phyloP scores from a whole-genome alignment of 2,797 vertebrate species.

The Phataginus tricuspis region DNA sequence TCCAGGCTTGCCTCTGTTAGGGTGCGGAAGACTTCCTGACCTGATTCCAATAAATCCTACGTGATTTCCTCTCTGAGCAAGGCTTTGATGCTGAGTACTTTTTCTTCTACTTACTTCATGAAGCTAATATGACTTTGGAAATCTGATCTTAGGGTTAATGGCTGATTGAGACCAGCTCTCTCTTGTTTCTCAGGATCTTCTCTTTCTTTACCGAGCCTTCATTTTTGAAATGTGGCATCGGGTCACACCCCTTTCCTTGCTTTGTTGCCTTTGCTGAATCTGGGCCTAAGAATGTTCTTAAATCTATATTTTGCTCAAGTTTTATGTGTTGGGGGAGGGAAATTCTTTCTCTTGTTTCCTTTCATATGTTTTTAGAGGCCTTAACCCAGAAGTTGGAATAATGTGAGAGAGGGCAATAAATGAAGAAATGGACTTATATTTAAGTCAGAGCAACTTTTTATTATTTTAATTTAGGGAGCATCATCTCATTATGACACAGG shows the following conservation, averaged over 20 bases:
- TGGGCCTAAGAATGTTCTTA: background rate
- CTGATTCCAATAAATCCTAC: background rate
- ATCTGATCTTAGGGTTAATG: background rate
- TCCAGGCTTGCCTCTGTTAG: background rate
- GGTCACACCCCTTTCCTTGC: background rate
- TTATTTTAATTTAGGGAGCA: background rate
- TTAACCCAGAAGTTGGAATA: slow-evolving; percentile 24
- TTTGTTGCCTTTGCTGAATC: background rate
- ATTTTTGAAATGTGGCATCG: slow-evolving; percentile 39
- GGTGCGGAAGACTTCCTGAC: background rate
- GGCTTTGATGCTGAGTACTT: background rate
- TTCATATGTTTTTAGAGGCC: slow-evolving; percentile 20
- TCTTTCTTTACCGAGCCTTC: background rate
- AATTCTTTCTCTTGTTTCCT: slow-evolving; percentile 26
- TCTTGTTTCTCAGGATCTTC: slow-evolving; percentile 26
- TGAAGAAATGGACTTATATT: background rate
- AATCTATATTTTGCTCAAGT: slow-evolving; percentile 45
- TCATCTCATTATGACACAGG: background rate
- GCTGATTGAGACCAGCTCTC: background rate
- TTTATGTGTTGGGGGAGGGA: background rate
- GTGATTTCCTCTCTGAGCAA: slow-evolving; percentile 44
- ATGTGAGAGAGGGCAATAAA: background rate
- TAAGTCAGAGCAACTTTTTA: background rate
- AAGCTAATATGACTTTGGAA: background rate
- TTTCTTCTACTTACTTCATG: slow-evolving; percentile 36